Conservation (phyloP, 1,140 invertebrate species). For the Lepidurus arcticus region DNA sequence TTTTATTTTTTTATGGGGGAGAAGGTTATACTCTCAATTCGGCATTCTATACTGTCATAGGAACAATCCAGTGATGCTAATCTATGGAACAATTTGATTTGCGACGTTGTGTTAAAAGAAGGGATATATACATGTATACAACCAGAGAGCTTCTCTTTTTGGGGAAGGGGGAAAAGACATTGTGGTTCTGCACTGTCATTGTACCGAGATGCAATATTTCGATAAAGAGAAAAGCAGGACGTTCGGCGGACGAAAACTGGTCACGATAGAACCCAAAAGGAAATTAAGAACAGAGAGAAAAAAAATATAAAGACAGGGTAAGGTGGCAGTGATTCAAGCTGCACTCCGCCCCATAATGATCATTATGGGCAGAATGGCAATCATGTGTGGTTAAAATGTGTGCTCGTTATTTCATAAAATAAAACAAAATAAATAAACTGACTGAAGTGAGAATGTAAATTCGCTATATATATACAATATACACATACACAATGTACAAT, state of each 20-base stretch:
- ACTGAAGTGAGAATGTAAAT: too few relatives aligned
- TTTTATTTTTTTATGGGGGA: too few relatives aligned
- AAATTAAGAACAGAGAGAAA: not conserved
- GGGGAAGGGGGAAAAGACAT: not conserved
- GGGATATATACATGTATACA: not conserved
- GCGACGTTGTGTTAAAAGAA: not conserved
- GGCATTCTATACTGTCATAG: not conserved
- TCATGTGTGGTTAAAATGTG: not conserved
- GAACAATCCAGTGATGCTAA: not conserved
- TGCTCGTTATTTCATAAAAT: too few relatives aligned
- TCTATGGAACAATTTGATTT: not conserved
- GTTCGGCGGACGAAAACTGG: too few relatives aligned
- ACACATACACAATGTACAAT: too few relatives aligned
- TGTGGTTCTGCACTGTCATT: conserved; percentile 10
- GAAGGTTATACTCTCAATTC: not conserved
- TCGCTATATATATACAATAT: too few relatives aligned
- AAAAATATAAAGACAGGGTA: not conserved
- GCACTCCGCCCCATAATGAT: not conserved
- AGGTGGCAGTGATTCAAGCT: not conserved
- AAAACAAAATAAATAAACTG: too few relatives aligned
- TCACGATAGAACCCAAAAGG: not conserved
- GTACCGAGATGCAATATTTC: not conserved
- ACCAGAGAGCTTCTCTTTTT: not conserved
- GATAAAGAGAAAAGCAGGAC: too few relatives aligned
- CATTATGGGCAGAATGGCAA: not conserved